Conservation (phyloP, 2,797 vertebrate genomes). For the Sebastolobus alascanus region DNA sequence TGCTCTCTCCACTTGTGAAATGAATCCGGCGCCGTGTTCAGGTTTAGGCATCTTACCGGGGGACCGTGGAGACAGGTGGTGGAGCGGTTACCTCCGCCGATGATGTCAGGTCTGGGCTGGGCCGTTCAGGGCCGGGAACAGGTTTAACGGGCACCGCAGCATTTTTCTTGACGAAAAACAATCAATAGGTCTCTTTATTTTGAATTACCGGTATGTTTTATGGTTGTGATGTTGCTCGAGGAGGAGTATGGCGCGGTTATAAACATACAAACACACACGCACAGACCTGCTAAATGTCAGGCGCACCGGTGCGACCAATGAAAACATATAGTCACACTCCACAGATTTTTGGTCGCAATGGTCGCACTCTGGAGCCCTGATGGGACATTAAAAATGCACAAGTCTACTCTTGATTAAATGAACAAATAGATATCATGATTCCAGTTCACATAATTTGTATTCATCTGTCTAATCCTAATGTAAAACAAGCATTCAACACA, state of each 20-base stretch:
- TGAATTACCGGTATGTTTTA: neutral
- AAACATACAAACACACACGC: neutral
- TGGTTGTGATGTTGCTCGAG: neutral
- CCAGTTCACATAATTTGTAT: slow-evolving; percentile 50
- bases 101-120: neutral
- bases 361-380: neutral
- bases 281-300: neutral
- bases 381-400: slow-evolving; percentile 18
- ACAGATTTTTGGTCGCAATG: no score
- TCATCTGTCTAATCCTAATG: slow-evolving; percentile 53
- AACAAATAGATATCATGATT: slow-evolving; percentile 50
- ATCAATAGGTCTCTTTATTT: no score
- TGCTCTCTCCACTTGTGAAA: no score
- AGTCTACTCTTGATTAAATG: slow-evolving; percentile 27
- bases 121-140: no score
- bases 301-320: neutral
- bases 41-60: no score
- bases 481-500: slow-evolving; percentile 65
- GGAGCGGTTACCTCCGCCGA: neutral
- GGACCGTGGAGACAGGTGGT: no score
- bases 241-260: neutral
- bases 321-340: neutral
- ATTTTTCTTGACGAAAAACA: no score
- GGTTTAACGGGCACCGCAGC: no score
- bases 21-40: no score